These are phyloP conservation scores for Aspidiotus destructor DNA, from an alignment of 2,888 invertebrate species.

Conservation along the genomic window DNA sequence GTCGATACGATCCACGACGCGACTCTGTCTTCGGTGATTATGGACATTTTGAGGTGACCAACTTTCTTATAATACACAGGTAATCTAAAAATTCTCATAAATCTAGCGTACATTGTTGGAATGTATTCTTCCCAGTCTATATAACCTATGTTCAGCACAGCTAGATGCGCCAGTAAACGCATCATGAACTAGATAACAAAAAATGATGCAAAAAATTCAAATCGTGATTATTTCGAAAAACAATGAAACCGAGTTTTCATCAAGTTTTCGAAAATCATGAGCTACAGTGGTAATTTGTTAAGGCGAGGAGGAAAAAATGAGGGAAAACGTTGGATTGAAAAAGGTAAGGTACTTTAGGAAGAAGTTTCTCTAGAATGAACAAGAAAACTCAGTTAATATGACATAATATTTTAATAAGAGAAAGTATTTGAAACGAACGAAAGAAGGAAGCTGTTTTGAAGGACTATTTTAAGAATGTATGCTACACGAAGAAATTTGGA, in stretches of 20 bases:
- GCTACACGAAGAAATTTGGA: too few species aligned
- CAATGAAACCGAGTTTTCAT: too few species aligned
- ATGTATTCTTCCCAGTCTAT: slow-evolving; percentile 81
- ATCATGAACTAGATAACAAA: slow-evolving; percentile 52
- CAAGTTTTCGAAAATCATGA: slow-evolving; percentile 7
- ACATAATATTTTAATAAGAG: too few species aligned
- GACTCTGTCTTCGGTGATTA: slow-evolving; percentile 45
- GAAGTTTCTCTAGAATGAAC: too few species aligned
- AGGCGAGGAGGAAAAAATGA: too few species aligned
- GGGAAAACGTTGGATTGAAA: too few species aligned
- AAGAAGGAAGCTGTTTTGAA: too few species aligned
- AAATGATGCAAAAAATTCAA: neutral
- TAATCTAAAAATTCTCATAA: slow-evolving; percentile 61
- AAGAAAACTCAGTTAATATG: too few species aligned
- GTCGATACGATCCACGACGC: slow-evolving; percentile 49
- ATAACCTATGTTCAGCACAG: slow-evolving; percentile 64
- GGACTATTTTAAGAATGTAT: too few species aligned
- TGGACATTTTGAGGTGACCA: slow-evolving; percentile 49
- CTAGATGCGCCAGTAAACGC: slow-evolving; percentile 62
- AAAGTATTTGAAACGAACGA: too few species aligned
- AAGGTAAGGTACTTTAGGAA: too few species aligned
- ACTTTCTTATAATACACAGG: slow-evolving; percentile 66
- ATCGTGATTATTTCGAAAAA: too few species aligned
- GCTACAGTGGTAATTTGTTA: neutral
- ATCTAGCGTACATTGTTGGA: slow-evolving; percentile 63